Evolutionary conservation across 2,113 vertebrate species (phyloP).

Genomic region (Harpagus bidentatus): DNA sequence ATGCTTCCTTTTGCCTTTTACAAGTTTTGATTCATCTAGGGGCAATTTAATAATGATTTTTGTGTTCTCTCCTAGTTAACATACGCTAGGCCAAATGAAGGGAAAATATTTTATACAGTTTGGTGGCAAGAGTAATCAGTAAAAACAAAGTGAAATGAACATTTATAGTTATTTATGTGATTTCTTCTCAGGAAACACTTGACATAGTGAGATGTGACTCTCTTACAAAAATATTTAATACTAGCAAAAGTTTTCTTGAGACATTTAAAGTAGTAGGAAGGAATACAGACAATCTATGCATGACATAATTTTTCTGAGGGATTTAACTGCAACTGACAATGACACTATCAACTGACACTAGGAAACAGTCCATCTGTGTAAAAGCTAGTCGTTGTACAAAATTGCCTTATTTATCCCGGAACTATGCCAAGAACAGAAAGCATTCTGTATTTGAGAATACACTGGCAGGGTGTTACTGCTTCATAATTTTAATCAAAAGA

Average conservation of each 20-base stretch:
- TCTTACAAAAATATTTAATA: neutral
- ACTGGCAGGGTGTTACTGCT: neutral
- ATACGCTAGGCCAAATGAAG: neutral
- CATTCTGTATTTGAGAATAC: neutral
- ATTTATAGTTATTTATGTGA: neutral
- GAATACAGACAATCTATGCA: neutral
- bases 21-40: neutral
- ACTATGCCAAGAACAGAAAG: neutral
- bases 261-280: neutral
- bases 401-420: neutral
- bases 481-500: neutral
- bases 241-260: neutral
- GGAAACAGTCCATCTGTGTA: neutral
- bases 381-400: neutral
- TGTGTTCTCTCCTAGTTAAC: neutral
- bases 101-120: neutral
- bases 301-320: neutral
- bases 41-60: neutral
- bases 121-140: neutral
- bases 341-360: neutral
- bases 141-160: neutral
- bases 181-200: neutral
- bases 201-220: neutral
- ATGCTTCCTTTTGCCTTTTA: neutral
- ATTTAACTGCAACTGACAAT: neutral